Conservation (phyloP, 2,888 invertebrate genomes). For the Plemyria rubiginata region DNA sequence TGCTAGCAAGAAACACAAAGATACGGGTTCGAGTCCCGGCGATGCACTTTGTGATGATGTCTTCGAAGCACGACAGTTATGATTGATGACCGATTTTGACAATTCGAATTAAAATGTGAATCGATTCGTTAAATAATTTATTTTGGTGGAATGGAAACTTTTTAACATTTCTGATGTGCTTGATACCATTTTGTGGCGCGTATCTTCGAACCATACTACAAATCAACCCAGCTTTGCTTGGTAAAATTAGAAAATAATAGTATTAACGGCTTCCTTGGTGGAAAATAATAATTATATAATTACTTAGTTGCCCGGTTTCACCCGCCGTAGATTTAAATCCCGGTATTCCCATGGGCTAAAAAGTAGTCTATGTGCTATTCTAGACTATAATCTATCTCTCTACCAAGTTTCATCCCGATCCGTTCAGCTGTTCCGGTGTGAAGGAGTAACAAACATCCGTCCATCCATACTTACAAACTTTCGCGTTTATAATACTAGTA, state of each 20-base stretch:
- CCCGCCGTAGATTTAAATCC: too few relatives aligned
- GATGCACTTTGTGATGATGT: slow-evolving; percentile 72
- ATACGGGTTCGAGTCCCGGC: slow-evolving; percentile 52
- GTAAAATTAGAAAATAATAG: background rate
- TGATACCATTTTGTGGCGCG: slow-evolving; percentile 57
- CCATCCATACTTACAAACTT: too few relatives aligned
- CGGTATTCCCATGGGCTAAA: too few relatives aligned
- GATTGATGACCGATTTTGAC: slow-evolving; percentile 76
- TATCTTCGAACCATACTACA: slow-evolving; percentile 27
- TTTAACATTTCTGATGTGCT: slow-evolving; percentile 56
- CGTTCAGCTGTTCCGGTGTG: too few relatives aligned
- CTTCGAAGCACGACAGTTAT: slow-evolving; percentile 63
- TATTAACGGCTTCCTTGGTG: too few relatives aligned
- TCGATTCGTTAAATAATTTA: slow-evolving; percentile 73
- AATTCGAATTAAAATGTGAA: slow-evolving; percentile 75
- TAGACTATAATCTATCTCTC: too few relatives aligned
- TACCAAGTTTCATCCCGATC: too few relatives aligned
- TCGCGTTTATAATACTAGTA: too few relatives aligned
- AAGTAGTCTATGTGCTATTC: too few relatives aligned
- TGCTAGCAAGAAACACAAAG: slow-evolving; percentile 52
- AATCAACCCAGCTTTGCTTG: slow-evolving; percentile 10
- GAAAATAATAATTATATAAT: too few relatives aligned
- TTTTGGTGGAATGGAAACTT: slow-evolving; percentile 60
- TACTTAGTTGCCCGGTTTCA: too few relatives aligned
- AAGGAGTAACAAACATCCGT: too few relatives aligned